Evolutionary conservation across 2,797 vertebrate genomes (phyloP), one percentile per base, ranked within the genome.

Genomic region (Potorous gilbertii): DNA sequence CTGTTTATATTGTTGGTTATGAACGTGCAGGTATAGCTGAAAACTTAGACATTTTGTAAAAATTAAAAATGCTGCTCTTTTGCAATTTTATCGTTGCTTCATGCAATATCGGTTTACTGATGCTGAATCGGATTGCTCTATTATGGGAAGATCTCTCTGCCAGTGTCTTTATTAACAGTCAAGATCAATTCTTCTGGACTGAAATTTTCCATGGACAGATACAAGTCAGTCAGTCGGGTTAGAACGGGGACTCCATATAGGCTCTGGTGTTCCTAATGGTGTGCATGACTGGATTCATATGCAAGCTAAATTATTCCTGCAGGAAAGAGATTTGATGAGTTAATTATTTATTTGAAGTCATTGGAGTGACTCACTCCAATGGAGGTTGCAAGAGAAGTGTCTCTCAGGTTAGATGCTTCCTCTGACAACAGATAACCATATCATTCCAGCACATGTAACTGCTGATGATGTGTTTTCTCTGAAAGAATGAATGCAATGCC

Each of bases 41-140:
- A 98, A 99, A 99, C 98, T 98, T 95, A 98, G 98, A 98, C 98
- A 97, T 98, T 97, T 98, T 98, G 98, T 98, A 98, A 98, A 98
- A 99, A 98, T 98, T 97, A 98, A 99, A 99, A 99, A 99, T 98
- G 99, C 98, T 98, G 98, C 98, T 98, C 98, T 98, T 98, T 98
- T 98, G 98, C 98, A 98, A 99, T 98, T 99, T 99, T 98, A 98
- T 97, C 89, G 81, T 98, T 98, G 98, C 99, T 98, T 99, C 99
- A 99, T 99, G 99, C 99, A 99, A 98, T 99, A 99, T 99, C 99
- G 98, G 99, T 98, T 99, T 98, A 97, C 98, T 99, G 99, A 99
- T 98, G 99, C 98, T 99, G 99, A 98, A 98, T 99, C 98, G 89
- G 98, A 99, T 99, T 98, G 98, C 99, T 98, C 98, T 99, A 98